phyloP scores from a whole-genome alignment of 2,113 vertebrate genomes.

The Pleuronectes platessa region DNA sequence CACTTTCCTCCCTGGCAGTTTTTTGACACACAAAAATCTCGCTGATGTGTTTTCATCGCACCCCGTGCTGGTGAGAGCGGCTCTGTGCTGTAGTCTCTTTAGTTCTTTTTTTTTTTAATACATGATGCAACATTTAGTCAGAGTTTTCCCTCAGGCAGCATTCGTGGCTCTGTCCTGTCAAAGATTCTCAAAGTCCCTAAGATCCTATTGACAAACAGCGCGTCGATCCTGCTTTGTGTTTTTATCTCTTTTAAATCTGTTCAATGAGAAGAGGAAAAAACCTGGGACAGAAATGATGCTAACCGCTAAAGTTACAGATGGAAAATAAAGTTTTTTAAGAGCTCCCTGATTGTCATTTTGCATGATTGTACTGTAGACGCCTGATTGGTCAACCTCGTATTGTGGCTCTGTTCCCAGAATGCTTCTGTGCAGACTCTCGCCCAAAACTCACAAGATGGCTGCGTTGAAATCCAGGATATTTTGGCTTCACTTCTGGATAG shows the following conservation, averaged over 20 bases:
- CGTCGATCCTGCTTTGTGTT: neutral
- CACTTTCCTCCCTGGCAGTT: slow-evolving; percentile 19
- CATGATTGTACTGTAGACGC: too few species aligned
- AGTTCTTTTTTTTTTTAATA: neutral
- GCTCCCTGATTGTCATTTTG: too few species aligned
- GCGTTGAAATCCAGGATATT: too few species aligned
- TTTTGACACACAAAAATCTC: slow-evolving; percentile 28
- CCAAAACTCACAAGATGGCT: too few species aligned
- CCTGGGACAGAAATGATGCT: too few species aligned
- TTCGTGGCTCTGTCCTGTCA: slow-evolving; percentile 36
- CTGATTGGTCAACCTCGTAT: too few species aligned
- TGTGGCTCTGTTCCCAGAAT: too few species aligned
- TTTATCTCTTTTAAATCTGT: neutral
- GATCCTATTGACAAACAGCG: slow-evolving; percentile 10
- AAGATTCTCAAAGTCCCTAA: neutral
- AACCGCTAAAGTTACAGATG: too few species aligned
- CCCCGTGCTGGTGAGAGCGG: neutral
- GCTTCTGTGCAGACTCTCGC: too few species aligned
- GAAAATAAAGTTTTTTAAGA: too few species aligned
- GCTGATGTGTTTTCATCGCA: slow-evolving; percentile 25
- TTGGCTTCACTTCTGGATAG: too few species aligned
- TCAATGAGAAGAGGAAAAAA: too few species aligned
- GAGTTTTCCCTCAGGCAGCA: slow-evolving; percentile 29
- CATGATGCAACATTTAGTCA: slow-evolving; percentile 64
- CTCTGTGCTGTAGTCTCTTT: neutral